These are phyloP conservation scores for Strix uralensis DNA, from an alignment of 2,113 vertebrate species.

Conservation along the genomic window DNA sequence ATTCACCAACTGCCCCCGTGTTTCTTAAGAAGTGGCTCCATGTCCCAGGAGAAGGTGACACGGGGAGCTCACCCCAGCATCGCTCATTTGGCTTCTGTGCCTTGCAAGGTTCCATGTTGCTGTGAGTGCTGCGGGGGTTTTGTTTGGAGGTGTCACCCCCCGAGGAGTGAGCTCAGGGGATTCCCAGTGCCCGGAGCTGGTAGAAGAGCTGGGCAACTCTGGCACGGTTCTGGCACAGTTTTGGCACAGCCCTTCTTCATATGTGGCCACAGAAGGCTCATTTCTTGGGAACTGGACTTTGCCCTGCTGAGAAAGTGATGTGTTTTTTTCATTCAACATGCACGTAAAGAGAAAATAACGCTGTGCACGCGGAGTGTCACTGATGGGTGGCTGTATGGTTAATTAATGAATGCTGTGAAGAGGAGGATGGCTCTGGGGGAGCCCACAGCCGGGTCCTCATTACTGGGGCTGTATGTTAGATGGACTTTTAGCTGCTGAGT, in stretches of 20 bases:
- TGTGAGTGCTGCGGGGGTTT: not conserved
- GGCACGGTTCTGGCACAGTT: not conserved
- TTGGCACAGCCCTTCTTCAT: not conserved
- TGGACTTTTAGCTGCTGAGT: not conserved
- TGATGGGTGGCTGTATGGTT: not conserved
- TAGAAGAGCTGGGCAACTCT: not conserved
- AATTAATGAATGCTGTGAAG: not conserved
- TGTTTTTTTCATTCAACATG: not conserved
- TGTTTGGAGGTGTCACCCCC: not conserved
- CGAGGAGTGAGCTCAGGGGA: not conserved
- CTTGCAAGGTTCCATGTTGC: fast-evolving
- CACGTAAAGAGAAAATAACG: fast-evolving
- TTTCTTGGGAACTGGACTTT: not conserved
- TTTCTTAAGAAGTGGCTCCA: not conserved
- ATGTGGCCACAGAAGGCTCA: not conserved
- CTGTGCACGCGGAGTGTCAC: not conserved
- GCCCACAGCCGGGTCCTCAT: fast-evolving
- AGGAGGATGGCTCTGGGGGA: not conserved
- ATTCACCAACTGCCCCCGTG: conserved; percentile 2
- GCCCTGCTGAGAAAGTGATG: not conserved
- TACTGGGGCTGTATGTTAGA: not conserved
- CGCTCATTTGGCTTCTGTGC: not conserved
- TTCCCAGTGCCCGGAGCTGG: not conserved
- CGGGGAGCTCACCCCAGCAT: not conserved
- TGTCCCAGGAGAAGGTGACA: not conserved